Base-by-base conservation (phyloP, 2,113 vertebrate genomes). In the Collichthys lucidus region DNA sequence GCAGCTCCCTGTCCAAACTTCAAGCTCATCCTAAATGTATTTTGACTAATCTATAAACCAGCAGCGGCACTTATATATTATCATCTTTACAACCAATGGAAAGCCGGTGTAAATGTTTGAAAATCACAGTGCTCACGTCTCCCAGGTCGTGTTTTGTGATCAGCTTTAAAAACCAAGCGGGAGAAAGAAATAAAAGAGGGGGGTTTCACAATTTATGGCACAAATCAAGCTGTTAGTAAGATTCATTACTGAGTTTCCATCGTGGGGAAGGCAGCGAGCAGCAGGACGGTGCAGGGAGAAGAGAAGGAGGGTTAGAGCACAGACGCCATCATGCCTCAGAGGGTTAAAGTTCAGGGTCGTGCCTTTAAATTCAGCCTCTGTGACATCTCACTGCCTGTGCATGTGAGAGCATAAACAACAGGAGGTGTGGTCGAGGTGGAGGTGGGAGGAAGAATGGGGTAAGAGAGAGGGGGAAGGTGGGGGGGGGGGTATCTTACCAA, bases 401-500 rank as follows among this genome's bases (percentile, higher is more conserved):
- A 55, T 73, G 60, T 46, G 66, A 71, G 70, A 44, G 20, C 57
- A 0, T 9, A 29, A 19, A 35, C 17, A 29, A 46, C 40, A 71
- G 64, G 82, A 60, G 82, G 74, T 57, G 70, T 26, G 68, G 56
- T 55, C 42, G 15, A 22, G 5, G 47, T 53, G 61, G 11, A 2
- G 17, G 14, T 15, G 6, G 31, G n/a, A 4, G 60, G 31, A 4
- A 57, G 42, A 31, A 16, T 4, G 63, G 49, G 40, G 40, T 2
- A 9, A 26, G 2, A 26, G 26, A 26, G 29, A 22, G 24, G 5
- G 53, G n/a, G n/a, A n/a, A n/a, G n/a, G n/a, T n/a, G n/a, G n/a
- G 0, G 61, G 20, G 20, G 50, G 17, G 17, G 40, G 55, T 49
- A 64, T 87, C 90, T 94, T 94, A 94, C 91, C 94, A 93, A 79